Evolutionary conservation across 2,113 vertebrate species (phyloP), one percentile per base, ranked within the genome.

Genomic region (Motacilla alba): DNA sequence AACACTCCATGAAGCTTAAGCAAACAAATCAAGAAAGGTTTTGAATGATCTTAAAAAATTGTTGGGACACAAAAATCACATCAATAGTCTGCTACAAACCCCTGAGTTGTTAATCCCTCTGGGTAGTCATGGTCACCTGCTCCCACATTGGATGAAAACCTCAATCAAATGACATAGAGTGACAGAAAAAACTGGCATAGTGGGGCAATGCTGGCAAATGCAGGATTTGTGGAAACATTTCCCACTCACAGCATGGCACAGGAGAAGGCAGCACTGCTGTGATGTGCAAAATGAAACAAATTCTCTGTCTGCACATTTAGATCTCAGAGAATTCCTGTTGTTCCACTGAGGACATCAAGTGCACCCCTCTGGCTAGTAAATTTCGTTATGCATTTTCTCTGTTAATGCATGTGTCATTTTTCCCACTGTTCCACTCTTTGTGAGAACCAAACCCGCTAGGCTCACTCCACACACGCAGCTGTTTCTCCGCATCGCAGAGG

Each of bases 381-480:
- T 27, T 76, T 55, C 4, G 2, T 27, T 9, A 10, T 33, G 35
- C 27, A 13, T 39, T 67, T 75, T 66, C 33, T 31, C 68, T n/a
- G 12, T 16, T 69, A 37, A 43, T 9, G 13, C 5, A 31, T 6
- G 10, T 7, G 8, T 8, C 4, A 11, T 9, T 63, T 66, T 72
- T 1, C 28, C 10, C 23, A 8, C 39, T 62, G 24, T 41, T 79
- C 26, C 44, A 17, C 28, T 49, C 13, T 18, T 19, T 27, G 46
- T 35, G 33, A 91, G 82, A 67, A 2, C 13, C 17, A 46, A 41
- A 31, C 8, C 2, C 15, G 5, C 22, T 10, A 24, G 19, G 24
- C 2, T 9, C 28, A 27, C 20, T 53, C 3, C 1, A 20, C 21
- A 67, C 30, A 30, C 0, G 4, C 30, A 53, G 35, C 30, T 20